Conservation (phyloP, 2,797 vertebrate species). For the Takifugu ocellatus region DNA sequence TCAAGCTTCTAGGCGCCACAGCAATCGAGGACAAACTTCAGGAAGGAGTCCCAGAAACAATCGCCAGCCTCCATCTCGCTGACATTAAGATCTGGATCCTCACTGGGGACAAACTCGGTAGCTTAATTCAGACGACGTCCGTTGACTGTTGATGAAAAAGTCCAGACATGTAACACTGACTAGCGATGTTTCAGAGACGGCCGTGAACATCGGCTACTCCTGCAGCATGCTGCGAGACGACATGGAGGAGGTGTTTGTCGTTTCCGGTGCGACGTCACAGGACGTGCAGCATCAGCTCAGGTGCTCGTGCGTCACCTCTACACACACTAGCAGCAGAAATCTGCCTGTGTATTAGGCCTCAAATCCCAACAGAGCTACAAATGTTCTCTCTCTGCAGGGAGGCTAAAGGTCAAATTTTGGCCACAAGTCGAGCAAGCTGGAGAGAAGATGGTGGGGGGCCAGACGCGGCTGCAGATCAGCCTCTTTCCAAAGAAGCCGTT, state of each 20-base stretch:
- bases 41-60: slow-evolving; percentile 84
- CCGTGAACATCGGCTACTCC: slow-evolving; percentile 85
- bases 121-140: not conserved
- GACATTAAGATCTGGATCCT: slow-evolving; percentile 89
- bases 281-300: slow-evolving; percentile 81
- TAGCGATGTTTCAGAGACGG: slow-evolving; percentile 76
- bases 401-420: slow-evolving; percentile 71
- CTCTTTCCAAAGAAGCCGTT: slow-evolving; percentile 72
- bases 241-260: slow-evolving; percentile 80
- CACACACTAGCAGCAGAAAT: not conserved
- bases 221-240: slow-evolving; percentile 83
- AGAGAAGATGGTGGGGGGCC: slow-evolving; percentile 56
- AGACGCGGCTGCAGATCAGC: slow-evolving; percentile 53
- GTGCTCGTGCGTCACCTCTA: slow-evolving; percentile 45
- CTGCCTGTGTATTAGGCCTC: too few species aligned
- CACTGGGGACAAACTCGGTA: slow-evolving; percentile 88
- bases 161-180: not conserved
- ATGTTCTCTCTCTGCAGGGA: slow-evolving; percentile 55
- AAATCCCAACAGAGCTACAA: not conserved
- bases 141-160: too few species aligned
- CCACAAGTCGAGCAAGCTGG: slow-evolving; percentile 58
- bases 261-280: slow-evolving; percentile 67
- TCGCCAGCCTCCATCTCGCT: slow-evolving; percentile 77
- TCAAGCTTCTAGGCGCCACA: slow-evolving; percentile 85
- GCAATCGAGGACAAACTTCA: slow-evolving; percentile 89